These are phyloP conservation scores for Acanthiza pusilla DNA, from an alignment of 2,797 vertebrate species.

Conservation along the genomic window DNA sequence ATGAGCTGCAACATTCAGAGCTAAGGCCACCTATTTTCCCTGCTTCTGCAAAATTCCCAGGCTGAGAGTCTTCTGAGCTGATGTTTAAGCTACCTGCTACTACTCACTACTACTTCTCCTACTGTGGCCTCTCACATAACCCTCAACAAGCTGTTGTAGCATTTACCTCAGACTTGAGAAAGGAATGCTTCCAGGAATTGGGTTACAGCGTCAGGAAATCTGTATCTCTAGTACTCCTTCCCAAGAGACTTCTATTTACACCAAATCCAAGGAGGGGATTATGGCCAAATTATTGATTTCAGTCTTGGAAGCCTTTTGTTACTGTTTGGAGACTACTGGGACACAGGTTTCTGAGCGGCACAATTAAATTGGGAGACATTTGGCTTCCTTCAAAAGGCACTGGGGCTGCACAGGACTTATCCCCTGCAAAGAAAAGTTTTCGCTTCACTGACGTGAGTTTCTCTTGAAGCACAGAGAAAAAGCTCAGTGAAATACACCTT, in stretches of 20 bases:
- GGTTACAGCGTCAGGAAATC: slow-evolving; percentile 36
- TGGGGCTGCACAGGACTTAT: neutral
- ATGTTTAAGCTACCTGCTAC: slow-evolving; percentile 1
- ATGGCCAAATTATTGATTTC: slow-evolving; percentile 31
- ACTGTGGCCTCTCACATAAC: neutral
- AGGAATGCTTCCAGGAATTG: slow-evolving; percentile 46
- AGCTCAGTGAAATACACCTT: neutral
- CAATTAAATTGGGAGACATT: neutral
- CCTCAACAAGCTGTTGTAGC: neutral
- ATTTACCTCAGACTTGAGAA: slow-evolving; percentile 20
- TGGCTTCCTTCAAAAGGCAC: neutral
- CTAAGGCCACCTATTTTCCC: neutral
- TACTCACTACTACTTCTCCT: neutral
- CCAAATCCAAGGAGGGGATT: slow-evolving; percentile 26
- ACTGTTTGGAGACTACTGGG: neutral
- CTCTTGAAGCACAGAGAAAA: neutral
- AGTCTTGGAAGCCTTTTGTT: slow-evolving; percentile 26
- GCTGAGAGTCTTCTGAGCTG: neutral
- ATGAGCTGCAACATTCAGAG: neutral
- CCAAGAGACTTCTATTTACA: slow-evolving; percentile 34
- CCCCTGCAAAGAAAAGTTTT: neutral
- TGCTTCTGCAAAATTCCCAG: neutral
- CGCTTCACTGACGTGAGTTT: neutral
- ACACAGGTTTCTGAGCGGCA: neutral
- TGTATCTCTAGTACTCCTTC: slow-evolving; percentile 4